Evolutionary conservation across 2,888 invertebrate genomes (phyloP), one percentile per base, ranked within the genome.

Genomic region (Aethes cnicana): DNA sequence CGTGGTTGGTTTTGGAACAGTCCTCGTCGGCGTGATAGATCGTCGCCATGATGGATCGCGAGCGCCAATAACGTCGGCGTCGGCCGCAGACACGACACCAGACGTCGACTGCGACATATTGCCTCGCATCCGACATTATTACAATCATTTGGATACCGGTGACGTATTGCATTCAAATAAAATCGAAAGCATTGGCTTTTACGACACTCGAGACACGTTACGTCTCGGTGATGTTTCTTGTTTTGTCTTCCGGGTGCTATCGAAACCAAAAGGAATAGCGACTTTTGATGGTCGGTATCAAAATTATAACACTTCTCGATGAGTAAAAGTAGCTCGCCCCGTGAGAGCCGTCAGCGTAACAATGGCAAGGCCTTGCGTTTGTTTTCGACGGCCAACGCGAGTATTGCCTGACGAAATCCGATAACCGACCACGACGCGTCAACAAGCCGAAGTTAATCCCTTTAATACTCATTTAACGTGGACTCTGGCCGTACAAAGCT

Each of bases 361-460:
- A 42, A 28, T 28, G 18, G 14, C 41, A 28, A 28, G 26, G 18
- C 76, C 77, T 68, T 78, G 63, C 70, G 63, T 81, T 81, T 81
- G 68, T 74, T 77, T 77, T 77, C 61, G 73, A 69, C 69, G 62
- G 41, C 53, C 62, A 54, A 66, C 68, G 61, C 70, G 68, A 49
- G 54, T 50, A 47, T 28, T 41, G 41, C 53, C 50, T 55, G 72
- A 74, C 76, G 80, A 80, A 83, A 84, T 77, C 74, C 80, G 81
- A 87, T 82, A 84, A 81, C 79, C 72, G 73, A 70, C 73, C 79
- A 74, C 77, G 76, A 79, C 80, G 74, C 84, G 83, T 83, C 85
- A 86, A 87, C 87, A 82, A 85, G 83, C 77, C 83, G 77, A 68
- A 81, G 79, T 84, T 86, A 86, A 86, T 87, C 81, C 81, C 75